Conservation (phyloP, 1,140 invertebrate genomes). For the Campoletis sonorensis region DNA sequence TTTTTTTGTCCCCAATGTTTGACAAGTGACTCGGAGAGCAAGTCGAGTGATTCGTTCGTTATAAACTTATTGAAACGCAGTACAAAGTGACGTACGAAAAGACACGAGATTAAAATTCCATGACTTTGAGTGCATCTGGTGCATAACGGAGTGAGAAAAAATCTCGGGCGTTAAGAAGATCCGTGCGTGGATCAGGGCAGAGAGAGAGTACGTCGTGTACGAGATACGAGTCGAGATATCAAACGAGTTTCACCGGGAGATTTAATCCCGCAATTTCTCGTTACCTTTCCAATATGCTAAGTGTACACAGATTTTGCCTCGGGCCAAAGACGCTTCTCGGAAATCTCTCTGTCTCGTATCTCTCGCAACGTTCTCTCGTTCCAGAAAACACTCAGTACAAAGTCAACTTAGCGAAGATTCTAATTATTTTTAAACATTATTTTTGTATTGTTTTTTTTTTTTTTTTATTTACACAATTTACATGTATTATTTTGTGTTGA, state of each 20-base stretch:
- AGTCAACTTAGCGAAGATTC: too few relatives aligned
- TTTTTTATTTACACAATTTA: too few relatives aligned
- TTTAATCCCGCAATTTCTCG: neutral
- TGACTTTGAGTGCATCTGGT: too few relatives aligned
- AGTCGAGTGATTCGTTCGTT: neutral
- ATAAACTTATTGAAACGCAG: too few relatives aligned
- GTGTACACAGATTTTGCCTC: neutral
- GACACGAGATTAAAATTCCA: too few relatives aligned
- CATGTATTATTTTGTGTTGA: too few relatives aligned
- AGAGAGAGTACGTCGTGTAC: neutral
- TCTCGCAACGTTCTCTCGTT: neutral
- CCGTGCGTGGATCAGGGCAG: neutral
- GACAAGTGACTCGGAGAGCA: neutral
- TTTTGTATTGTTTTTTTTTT: too few relatives aligned
- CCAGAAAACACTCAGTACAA: neutral
- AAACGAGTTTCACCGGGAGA: constrained; percentile 32
- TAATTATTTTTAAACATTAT: too few relatives aligned
- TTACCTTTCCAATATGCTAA: neutral
- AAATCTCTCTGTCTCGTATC: neutral
- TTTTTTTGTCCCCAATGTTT: neutral
- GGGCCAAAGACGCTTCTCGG: neutral
- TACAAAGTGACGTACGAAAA: too few relatives aligned
- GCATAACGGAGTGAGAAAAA: too few relatives aligned
- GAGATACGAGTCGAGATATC: constrained; percentile 28
- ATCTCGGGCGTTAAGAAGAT: too few relatives aligned